Percentiles rank a stretch among this genome's conserved stretches.
These are phyloP conservation scores for Sebastes diaconus DNA, from an alignment of 2,797 vertebrate species.

Conservation along the genomic window DNA sequence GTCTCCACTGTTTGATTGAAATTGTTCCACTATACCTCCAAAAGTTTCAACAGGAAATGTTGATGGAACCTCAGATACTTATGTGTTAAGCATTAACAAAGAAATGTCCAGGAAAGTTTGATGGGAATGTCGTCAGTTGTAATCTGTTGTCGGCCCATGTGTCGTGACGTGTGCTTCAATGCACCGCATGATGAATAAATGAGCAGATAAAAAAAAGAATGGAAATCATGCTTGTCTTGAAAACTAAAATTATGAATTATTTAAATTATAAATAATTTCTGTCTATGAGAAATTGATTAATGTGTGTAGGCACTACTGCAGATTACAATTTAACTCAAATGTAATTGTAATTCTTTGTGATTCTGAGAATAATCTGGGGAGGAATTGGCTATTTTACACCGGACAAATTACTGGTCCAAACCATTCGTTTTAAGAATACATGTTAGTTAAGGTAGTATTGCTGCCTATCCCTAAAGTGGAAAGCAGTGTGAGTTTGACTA, in stretches of 20 bases:
- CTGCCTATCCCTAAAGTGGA: not conserved
- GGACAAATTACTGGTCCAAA: not conserved
- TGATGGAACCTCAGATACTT: not conserved
- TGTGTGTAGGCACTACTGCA: not conserved
- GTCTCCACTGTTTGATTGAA: not conserved
- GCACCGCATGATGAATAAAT: not conserved
- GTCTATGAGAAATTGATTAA: not conserved
- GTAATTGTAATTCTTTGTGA: not conserved
- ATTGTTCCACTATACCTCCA: not conserved
- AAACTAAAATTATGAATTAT: not conserved
- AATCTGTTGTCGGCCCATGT: not conserved
- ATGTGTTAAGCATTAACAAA: not conserved
- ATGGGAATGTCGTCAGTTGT: not conserved
- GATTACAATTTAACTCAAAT: not conserved
- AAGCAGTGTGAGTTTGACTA: not conserved
- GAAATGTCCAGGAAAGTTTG: not conserved
- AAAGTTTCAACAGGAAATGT: not conserved
- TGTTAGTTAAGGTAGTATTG: not conserved
- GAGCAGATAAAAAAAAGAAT: not conserved
- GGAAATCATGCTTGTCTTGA: not conserved
- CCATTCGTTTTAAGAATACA: not conserved
- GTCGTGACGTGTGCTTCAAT: not conserved
- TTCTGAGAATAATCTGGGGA: not conserved
- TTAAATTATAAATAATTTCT: too few relatives aligned
- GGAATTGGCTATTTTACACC: not conserved